These are phyloP conservation scores for Synergus gifuensis DNA, from an alignment of 2,888 invertebrate species.

Conservation along the genomic window DNA sequence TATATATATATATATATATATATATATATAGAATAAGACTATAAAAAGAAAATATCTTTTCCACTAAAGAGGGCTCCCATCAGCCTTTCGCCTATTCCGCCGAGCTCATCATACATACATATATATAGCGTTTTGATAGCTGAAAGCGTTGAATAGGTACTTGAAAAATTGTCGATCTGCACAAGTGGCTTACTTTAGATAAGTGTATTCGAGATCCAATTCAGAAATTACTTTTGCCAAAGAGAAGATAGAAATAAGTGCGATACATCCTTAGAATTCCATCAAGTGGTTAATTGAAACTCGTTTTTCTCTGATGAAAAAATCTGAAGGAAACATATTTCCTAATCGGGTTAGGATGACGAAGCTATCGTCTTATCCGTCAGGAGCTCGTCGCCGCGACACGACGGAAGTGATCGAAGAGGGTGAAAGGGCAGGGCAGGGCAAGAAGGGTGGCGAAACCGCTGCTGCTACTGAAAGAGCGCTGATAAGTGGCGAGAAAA, in stretches of 20 bases:
- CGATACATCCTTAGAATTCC: neutral
- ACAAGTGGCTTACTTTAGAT: neutral
- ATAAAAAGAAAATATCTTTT: too few relatives aligned
- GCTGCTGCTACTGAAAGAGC: neutral
- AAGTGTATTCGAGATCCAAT: neutral
- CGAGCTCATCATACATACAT: too few relatives aligned
- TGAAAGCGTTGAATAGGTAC: neutral
- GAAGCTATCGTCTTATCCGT: neutral
- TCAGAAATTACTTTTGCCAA: neutral
- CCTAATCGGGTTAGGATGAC: neutral
- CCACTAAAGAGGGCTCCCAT: too few relatives aligned
- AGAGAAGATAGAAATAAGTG: neutral
- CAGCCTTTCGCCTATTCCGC: too few relatives aligned
- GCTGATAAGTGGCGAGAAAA: conserved; percentile 37
- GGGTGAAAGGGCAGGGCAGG: conserved; percentile 11
- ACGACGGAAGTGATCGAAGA: conserved; percentile 1
- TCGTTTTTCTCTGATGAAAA: neutral
- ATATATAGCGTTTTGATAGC: neutral
- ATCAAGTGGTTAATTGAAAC: conserved; percentile 6
- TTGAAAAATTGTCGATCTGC: neutral
- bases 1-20: too few relatives aligned
- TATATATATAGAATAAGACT: too few relatives aligned
- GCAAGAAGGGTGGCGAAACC: conserved; percentile 7
- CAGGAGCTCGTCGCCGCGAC: neutral
- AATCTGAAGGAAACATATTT: conserved; percentile 16